Evolutionary conservation across 2,113 vertebrate genomes (phyloP).

Genomic region (Paratilapia polleni): DNA sequence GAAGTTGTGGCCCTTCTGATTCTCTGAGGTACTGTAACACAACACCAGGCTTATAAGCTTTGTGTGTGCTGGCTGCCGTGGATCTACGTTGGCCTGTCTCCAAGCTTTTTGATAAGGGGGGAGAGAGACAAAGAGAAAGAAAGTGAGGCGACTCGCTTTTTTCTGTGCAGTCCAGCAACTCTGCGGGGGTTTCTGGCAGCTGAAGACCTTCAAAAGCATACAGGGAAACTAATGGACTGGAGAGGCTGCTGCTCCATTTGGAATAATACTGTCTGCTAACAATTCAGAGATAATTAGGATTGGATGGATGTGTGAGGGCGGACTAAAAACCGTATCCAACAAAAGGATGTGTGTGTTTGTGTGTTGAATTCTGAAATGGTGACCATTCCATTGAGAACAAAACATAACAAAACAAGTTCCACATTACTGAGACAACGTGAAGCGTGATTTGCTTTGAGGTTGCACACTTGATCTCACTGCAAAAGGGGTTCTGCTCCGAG

Average conservation of each 20-base stretch:
- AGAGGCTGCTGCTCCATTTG: constrained; percentile 43
- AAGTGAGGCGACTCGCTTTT: constrained; percentile 45
- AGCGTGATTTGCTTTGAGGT: constrained; percentile 15
- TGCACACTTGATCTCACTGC: background rate
- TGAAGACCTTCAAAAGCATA: constrained; percentile 31
- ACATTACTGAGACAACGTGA: background rate
- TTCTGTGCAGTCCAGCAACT: constrained; percentile 50
- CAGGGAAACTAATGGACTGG: constrained; percentile 53
- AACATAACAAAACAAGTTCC: background rate
- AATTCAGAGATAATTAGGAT: constrained; percentile 52
- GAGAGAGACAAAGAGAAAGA: constrained; percentile 37
- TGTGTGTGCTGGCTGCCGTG: constrained; percentile 48
- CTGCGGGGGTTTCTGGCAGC: constrained; percentile 61
- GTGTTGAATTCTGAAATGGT: background rate
- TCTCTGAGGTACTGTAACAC: constrained; percentile 56
- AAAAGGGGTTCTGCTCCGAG: constrained; percentile 1
- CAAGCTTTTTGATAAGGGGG: constrained; percentile 58
- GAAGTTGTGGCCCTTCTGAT: constrained; percentile 45
- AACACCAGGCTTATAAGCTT: constrained; percentile 61
- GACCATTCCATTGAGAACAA: background rate
- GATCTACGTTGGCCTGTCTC: constrained; percentile 61
- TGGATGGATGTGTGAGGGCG: background rate
- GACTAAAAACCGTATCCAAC: constrained; percentile 25
- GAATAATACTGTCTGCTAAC: constrained; percentile 34
- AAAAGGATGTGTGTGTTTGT: constrained; percentile 12